A percentile compares a stretch with the other conserved stretches of the same genome.
Conservation (phyloP, 2,113 vertebrate genomes). For the Poeciliopsis prolifica region DNA sequence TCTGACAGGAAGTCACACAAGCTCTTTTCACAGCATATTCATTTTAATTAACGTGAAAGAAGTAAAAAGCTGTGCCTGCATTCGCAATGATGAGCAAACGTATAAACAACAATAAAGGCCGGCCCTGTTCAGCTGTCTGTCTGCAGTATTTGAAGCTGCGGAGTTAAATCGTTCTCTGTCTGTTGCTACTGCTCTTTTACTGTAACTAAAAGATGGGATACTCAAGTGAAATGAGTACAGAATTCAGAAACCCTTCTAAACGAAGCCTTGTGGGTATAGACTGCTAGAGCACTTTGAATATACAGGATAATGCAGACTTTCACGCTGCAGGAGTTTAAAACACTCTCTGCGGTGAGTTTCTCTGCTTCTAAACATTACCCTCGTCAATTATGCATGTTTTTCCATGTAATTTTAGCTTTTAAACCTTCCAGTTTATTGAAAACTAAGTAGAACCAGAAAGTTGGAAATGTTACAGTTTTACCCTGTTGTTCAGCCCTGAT, state of each 20-base stretch:
- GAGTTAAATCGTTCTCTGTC: slow-evolving; percentile 55
- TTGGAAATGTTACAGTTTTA: too few relatives aligned
- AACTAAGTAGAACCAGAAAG: not conserved
- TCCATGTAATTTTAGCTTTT: slow-evolving; percentile 8
- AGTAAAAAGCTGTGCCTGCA: slow-evolving; percentile 59
- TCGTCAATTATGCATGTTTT: slow-evolving; percentile 42
- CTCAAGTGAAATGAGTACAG: slow-evolving; percentile 55
- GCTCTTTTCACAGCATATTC: slow-evolving; percentile 70
- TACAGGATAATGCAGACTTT: slow-evolving; percentile 39
- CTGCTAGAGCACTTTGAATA: slow-evolving; percentile 35
- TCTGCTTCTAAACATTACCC: slow-evolving; percentile 1
- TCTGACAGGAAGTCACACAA: slow-evolving; percentile 67
- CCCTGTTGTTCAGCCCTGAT: too few relatives aligned
- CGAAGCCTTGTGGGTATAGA: slow-evolving; percentile 54
- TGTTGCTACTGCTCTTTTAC: slow-evolving; percentile 52
- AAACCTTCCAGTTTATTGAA: not conserved
- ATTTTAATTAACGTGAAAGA: slow-evolving; percentile 78
- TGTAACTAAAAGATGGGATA: slow-evolving; percentile 56
- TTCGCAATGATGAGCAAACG: slow-evolving; percentile 74
- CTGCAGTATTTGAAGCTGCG: slow-evolving; percentile 55
- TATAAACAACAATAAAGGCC: slow-evolving; percentile 78
- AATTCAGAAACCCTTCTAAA: slow-evolving; percentile 56
- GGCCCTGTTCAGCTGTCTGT: slow-evolving; percentile 59
- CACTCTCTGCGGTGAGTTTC: slow-evolving; percentile 16
- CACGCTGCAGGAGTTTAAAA: slow-evolving; percentile 40